Evolutionary conservation across 2,113 vertebrate species (phyloP), one percentile per base, ranked within the genome.

Genomic region (Illadopsis cleaveri): DNA sequence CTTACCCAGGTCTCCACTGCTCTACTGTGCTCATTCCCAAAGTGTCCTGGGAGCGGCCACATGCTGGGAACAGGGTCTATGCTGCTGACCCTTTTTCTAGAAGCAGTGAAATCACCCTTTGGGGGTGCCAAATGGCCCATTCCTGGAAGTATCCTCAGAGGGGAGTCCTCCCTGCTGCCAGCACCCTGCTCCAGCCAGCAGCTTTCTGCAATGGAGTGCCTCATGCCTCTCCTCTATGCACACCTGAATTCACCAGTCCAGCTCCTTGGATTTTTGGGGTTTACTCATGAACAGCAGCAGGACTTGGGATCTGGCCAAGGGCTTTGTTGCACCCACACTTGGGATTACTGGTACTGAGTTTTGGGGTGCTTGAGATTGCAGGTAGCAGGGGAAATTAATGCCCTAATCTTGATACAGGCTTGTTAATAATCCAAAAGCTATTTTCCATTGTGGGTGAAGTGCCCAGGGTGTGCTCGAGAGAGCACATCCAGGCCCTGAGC

Each of bases 391-490:
- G 8, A 3, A 9, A n/a, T 38, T 66, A 51, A 42, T n/a, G 8
- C 50, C 18, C 45, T 23, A 7, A n/a, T 82, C 47, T 80, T 0
- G 0, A 4, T 20, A 9, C 7, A 27, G 37, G 24, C 9, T 45
- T 23, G 69, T 47, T 77, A 47, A 75, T 47, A 82, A 79, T 53
- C 27, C 0, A 0, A 47, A 68, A 80, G 37, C 58, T 31, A 1
- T 82, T 70, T 88, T 78, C 19, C 6, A 1, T 31, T 1, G 1
- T 72, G 30, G 37, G 25, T 69, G 48, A 47, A 35, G 42, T 14
- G 50, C 54, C 50, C 6, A 5, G 85, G 37, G 23, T 7, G 12
- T 4, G 9, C 45, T 66, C 0, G 0, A 5, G 9, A 35, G 37
- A 62, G 12, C 48, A 62, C 0, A 6, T 53, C 28, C 38, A 42